Evolutionary conservation across 2,113 vertebrate genomes (phyloP), one percentile per base, ranked within the genome.

Genomic region (Nothoprocta pentlandii): DNA sequence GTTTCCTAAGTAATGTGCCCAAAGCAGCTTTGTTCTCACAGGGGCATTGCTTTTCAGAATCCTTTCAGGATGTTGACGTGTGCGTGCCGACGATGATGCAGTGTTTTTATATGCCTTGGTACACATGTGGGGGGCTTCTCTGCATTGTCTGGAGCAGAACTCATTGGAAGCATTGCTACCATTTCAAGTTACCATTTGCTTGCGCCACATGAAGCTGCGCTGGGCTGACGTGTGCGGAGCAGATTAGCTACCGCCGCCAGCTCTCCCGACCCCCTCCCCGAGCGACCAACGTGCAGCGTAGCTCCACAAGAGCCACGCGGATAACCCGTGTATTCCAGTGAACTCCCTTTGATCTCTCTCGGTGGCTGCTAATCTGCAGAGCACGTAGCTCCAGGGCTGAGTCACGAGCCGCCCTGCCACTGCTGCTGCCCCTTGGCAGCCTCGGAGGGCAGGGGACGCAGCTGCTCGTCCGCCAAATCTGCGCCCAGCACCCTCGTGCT

Each of bases 281-380:
- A 44, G 34, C 14, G 46, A 70, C 20, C 42, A 44, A 70, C 11
- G 14, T 11, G 3, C 0, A 7, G 67, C 56, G 59, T 42, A 71
- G 53, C 26, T 63, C 51, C 42, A 61, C 25, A 67, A 63, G 47
- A 14, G 13, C 51, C 36, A 16, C 46, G 30, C 6, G 46, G 13
- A 3, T 7, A 39, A 19, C 0, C 0, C 54, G 10, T 0, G 2
- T 25, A 9, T 44, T 59, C 19, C 1, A 2, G 47, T 19, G 41
- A 36, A 2, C 17, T 58, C 66, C 8, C 41, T 85, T 58, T 82
- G 16, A 49, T 61, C 22, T 49, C 49, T 61, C 22, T 49, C 49
- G 1, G 9, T n/a, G 62, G 17, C 63, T n/a, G 0, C 2, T 17
- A 12, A 16, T 28, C 47, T 64, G 9, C 71, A 36, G n/a, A 83